Evolutionary conservation across 2,797 vertebrate species (phyloP), one percentile per base, ranked within the genome.

Genomic region (Lepilemur septentrionalis): DNA sequence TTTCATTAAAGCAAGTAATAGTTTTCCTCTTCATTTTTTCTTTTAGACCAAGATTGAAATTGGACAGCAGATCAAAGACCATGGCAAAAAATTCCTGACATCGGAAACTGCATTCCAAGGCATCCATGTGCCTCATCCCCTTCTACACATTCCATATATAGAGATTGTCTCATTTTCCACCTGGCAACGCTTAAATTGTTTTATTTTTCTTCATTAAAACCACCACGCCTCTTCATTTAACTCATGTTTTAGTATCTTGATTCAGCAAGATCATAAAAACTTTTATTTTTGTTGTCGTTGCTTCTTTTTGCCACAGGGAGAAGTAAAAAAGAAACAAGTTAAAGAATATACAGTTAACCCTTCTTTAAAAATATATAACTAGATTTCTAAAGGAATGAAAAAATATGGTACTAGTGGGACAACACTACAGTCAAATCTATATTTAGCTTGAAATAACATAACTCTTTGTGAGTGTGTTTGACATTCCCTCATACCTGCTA

Each of bases 121-220:
- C 75, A 82, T 89, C 65, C 65, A 7, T 59, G 63, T 2, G 18
- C 76, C 78, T 86, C 87, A 65, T 89, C 89, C 59, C 28, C 55
- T 86, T 81, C 85, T 59, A 23, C 86, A 93, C 78, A 78, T 90
- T 87, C 82, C 95, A 89, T 89, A 88, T 67, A 94, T 91, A 95
- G 78, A 85, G 43, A 97, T 32, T 75, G 95, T 95, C 85, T 97
- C 84, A 76, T 93, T 97, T 97, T 95, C 93, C 96, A 97, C 97
- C 97, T 97, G 97, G 96, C 91, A 98, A 94, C 1, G 30, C 83
- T 97, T 97, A 97, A 85, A 97, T 92, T 94, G 93, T 94, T 96
- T 97, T 93, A 97, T 97, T 97, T 96, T 97, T 96, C 97, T 96
- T 97, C 97, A 96, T 97, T 97, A 97, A 97, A 97, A 93, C 95